Evolutionary conservation across 1,140 invertebrate species (phyloP).

Genomic region (Globodera rostochiensis): DNA sequence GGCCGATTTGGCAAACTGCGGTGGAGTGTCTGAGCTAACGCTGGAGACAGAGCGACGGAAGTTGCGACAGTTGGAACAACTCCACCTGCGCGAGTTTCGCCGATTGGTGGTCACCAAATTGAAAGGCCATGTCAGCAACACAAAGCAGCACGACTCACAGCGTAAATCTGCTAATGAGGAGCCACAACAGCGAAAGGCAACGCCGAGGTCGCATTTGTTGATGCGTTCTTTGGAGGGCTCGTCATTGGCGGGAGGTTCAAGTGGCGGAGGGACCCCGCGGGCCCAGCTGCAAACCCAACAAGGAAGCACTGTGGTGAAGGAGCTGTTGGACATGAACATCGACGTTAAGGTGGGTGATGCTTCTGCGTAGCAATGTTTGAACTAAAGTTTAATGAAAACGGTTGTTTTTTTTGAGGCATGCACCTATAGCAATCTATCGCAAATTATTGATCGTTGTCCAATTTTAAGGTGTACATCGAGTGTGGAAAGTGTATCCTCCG

Average conservation of each 20-base stretch:
- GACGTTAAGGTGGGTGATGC: conserved; percentile 55
- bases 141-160: not conserved
- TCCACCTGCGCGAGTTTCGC: conserved; percentile 62
- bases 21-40: conserved; percentile 47
- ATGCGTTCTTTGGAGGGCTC: no score
- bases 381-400: no score
- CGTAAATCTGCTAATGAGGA: not conserved
- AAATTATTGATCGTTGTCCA: not conserved
- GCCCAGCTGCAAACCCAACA: conserved; percentile 10
- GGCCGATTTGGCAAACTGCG: conserved; percentile 49
- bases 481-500: conserved; percentile 59
- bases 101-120: conserved; percentile 54
- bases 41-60: conserved; percentile 59
- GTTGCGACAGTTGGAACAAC: conserved; percentile 54
- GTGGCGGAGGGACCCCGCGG: conserved; percentile 4
- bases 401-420: not conserved
- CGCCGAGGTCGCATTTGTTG: not conserved
- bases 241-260: not conserved
- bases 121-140: not conserved
- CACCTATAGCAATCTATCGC: not conserved
- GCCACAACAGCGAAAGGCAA: not conserved
- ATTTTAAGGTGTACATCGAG: conserved; percentile 58
- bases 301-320: not conserved
- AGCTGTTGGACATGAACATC: conserved; percentile 61
- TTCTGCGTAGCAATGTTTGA: no score